Evolutionary conservation across 2,113 vertebrate genomes (phyloP).

Genomic region (Chitala chitala): DNA sequence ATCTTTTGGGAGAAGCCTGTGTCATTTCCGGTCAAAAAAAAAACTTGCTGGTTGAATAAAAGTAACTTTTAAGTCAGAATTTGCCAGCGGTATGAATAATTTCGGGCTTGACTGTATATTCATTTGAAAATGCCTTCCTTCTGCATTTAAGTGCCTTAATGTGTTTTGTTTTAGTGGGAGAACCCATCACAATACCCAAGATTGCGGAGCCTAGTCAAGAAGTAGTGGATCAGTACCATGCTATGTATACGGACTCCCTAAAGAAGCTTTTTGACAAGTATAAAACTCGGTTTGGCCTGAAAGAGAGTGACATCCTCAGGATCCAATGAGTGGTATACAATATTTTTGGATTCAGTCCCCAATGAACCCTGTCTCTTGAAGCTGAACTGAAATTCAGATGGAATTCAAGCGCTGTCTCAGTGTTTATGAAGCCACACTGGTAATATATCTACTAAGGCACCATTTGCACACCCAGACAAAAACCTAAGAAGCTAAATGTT

Average conservation of each 20-base stretch:
- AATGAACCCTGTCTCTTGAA: conserved; percentile 32
- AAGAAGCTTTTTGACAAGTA: conserved; percentile 82
- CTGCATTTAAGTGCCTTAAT: conserved; percentile 10
- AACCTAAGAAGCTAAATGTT: neutral
- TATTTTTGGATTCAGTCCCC: conserved; percentile 35
- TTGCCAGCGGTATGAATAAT: too few relatives aligned
- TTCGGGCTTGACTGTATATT: too few relatives aligned
- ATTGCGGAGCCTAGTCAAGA: conserved; percentile 72
- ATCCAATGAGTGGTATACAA: conserved; percentile 67
- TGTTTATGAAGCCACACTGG: conserved; percentile 33
- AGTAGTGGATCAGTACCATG: conserved; percentile 84
- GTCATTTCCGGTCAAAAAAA: too few relatives aligned
- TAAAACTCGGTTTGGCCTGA: conserved; percentile 82
- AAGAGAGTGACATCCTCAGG: conserved; percentile 72
- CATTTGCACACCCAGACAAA: neutral
- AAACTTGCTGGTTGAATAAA: too few relatives aligned
- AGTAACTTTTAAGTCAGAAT: too few relatives aligned
- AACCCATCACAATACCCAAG: conserved; percentile 89
- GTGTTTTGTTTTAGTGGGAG: conserved; percentile 71
- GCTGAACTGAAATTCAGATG: conserved; percentile 32
- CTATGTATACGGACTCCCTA: conserved; percentile 79
- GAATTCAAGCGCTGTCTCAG: conserved; percentile 36
- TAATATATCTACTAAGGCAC: neutral
- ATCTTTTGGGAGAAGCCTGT: too few relatives aligned
- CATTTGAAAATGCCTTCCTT: too few relatives aligned